Conservation (phyloP, 2,113 vertebrate species). For the Acrocephalus arundinaceus region DNA sequence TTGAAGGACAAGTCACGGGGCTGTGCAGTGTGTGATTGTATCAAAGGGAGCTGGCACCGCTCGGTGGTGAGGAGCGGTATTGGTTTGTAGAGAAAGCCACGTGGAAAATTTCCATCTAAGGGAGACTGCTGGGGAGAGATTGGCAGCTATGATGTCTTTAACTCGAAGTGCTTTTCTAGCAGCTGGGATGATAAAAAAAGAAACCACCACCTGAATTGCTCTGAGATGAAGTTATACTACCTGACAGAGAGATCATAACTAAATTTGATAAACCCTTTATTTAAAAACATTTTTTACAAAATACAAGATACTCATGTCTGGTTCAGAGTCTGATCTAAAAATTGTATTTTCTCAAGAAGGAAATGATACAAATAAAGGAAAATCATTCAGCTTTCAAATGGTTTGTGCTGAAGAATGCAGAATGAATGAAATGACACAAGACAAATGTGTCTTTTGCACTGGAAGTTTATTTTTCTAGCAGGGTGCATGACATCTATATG, state of each 20-base stretch:
- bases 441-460: background rate
- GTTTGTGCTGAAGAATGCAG: background rate
- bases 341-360: background rate
- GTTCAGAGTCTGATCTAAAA: background rate
- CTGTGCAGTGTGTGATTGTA: background rate
- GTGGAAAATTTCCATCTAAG: conserved; percentile 48
- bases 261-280: background rate
- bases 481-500: background rate
- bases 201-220: background rate
- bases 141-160: background rate
- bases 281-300: background rate
- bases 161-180: background rate
- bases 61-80: background rate
- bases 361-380: background rate
- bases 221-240: background rate
- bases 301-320: background rate
- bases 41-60: conserved; percentile 9
- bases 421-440: background rate
- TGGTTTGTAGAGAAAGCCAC: background rate
- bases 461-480: background rate
- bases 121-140: background rate
- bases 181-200: background rate
- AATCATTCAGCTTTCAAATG: background rate
- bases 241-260: background rate
- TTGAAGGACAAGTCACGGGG: background rate